phyloP scores from a whole-genome alignment of 2,113 vertebrate genomes.

The Ifrita kowaldi region DNA sequence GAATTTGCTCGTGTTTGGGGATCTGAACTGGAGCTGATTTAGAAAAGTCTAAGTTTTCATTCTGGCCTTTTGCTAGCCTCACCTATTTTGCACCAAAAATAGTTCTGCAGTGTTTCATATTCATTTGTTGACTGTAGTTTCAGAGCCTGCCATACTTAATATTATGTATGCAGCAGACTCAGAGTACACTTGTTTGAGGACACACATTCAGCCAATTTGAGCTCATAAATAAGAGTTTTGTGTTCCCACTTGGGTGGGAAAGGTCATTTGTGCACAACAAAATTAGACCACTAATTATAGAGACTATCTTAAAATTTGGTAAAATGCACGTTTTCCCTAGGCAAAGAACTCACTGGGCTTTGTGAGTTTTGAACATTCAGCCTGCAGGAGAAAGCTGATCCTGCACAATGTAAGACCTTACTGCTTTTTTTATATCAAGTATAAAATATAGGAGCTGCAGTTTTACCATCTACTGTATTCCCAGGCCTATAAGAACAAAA shows the following conservation, averaged over 20 bases:
- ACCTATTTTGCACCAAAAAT: not conserved
- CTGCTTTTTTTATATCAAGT: not conserved
- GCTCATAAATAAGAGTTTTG: not conserved
- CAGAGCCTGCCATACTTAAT: not conserved
- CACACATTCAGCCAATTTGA: not conserved
- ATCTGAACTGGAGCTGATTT: not conserved
- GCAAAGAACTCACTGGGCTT: not conserved
- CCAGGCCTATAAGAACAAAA: not conserved
- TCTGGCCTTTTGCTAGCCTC: not conserved
- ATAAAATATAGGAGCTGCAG: not conserved
- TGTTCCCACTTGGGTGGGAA: constrained; percentile 31
- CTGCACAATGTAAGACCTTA: not conserved
- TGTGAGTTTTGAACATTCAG: not conserved
- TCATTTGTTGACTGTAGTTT: not conserved
- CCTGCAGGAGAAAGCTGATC: not conserved
- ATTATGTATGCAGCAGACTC: not conserved
- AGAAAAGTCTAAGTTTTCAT: not conserved
- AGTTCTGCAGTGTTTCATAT: not conserved
- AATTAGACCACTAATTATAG: constrained; percentile 59
- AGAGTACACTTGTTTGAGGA: not conserved
- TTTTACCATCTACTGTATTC: not conserved
- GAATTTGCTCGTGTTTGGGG: not conserved
- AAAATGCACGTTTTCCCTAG: not conserved
- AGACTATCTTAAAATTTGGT: constrained; percentile 38
- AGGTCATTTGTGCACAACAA: not conserved